Conservation (phyloP, 2,113 vertebrate species). For the Thinocorus orbignyianus region DNA sequence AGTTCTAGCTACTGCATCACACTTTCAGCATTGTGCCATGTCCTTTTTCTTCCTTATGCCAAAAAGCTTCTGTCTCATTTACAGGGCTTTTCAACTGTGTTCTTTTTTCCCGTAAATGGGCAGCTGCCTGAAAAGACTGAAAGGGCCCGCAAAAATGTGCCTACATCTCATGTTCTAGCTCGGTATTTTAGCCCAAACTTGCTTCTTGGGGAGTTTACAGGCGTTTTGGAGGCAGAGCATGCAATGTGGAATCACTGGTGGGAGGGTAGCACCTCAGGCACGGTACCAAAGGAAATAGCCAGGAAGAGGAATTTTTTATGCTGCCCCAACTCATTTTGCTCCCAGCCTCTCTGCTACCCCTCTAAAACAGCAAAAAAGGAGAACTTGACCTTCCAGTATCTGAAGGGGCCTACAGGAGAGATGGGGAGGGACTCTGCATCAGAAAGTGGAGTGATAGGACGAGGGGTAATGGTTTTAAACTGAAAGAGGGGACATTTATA, state of each 20-base stretch:
- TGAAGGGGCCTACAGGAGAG: no score
- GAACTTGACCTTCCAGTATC: not conserved
- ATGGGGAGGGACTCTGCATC: no score
- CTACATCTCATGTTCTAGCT: not conserved
- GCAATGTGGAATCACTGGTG: not conserved
- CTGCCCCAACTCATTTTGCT: not conserved
- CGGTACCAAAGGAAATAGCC: not conserved
- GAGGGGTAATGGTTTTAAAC: no score
- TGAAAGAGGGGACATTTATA: no score
- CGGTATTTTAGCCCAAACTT: not conserved
- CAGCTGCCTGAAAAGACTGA: not conserved
- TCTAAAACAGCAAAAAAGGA: not conserved
- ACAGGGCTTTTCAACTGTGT: not conserved
- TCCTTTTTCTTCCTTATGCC: not conserved
- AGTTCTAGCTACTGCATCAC: rapidly evolving
- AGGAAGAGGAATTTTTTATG: not conserved
- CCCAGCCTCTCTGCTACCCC: not conserved
- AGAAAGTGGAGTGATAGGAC: no score
- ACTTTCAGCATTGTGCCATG: not conserved
- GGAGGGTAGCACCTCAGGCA: not conserved
- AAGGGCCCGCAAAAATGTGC: not conserved
- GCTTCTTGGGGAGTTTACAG: not conserved
- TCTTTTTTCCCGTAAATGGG: not conserved
- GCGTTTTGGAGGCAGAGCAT: not conserved
- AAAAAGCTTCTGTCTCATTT: not conserved